Base-by-base conservation (phyloP, 2,888 invertebrate genomes). In the Orthosia incerta region DNA sequence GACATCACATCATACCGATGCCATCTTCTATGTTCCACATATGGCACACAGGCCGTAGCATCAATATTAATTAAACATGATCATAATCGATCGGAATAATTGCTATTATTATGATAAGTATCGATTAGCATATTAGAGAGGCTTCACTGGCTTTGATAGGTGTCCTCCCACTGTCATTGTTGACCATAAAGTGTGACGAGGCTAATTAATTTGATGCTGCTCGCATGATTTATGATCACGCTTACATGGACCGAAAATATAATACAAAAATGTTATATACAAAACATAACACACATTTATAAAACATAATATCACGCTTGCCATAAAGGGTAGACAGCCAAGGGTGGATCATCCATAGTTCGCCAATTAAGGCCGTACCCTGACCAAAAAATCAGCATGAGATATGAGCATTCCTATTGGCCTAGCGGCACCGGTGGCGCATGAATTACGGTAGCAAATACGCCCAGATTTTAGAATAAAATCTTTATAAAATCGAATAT, bases 1-100 rank as follows among this genome's bases (percentile, higher is more conserved):
- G 83, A 82, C 85, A 82, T 85, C 83, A 82, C 85, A 82, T 85
- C 83, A 85, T 59, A 68, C 16, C 9, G 39, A 72, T 53, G 20
- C 69, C 60, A 78, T 65, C 74, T 57, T 65, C 74, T 57, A 67
- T 59, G 55, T 53, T 31, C 60, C 48, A 53, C 70, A 64, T 46
- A 76, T 20, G 31, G 55, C 55, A 62, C 50, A 73, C 64, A 71
- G 73, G 71, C 31, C 56, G 78, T 63, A 55, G 13, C 63, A 75
- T 73, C 46, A 61, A 78, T 83, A 74, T 82, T 68, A 62, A 78
- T 61, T 50, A 18, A 26, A 46, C 46, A n/a, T 7, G 51, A 65
- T 72, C 18, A 69, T 83, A 69, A 80, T 70, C 84, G 51, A 74
- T 78, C 50, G 9, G 48, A 79, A 71, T 68, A 83, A 74, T 80